Evolutionary conservation across 2,888 invertebrate genomes (phyloP).

Genomic region (Bombyx huttoni): DNA sequence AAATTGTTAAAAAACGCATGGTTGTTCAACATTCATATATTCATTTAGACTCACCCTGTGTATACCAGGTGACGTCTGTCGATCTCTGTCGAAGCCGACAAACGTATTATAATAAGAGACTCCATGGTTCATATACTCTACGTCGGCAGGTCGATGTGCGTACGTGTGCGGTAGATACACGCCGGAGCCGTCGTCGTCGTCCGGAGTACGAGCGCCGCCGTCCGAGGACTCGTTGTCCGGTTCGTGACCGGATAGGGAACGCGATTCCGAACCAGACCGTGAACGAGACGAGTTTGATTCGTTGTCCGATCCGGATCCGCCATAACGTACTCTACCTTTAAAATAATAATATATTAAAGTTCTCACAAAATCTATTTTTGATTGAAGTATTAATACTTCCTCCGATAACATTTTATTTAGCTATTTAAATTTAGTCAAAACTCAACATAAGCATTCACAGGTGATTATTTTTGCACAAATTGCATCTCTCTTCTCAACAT

Average conservation of each 20-base stretch:
- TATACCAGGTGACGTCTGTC: conserved; percentile 53
- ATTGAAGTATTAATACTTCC: too few relatives aligned
- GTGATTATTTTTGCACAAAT: too few relatives aligned
- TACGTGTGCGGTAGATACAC: conserved; percentile 78
- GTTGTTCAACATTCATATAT: too few relatives aligned
- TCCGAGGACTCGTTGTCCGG: conserved; percentile 84
- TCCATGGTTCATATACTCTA: conserved; percentile 69
- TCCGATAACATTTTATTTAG: too few relatives aligned
- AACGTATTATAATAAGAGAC: conserved; percentile 75
- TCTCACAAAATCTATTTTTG: neutral
- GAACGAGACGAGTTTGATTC: conserved; percentile 85
- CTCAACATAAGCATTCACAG: too few relatives aligned
- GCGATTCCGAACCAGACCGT: conserved; percentile 73
- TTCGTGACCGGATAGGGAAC: conserved; percentile 80
- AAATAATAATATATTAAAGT: neutral
- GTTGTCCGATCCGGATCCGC: conserved; percentile 60
- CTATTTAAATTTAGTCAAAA: too few relatives aligned
- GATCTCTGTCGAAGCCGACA: conserved; percentile 69
- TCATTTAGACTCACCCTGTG: conserved; percentile 52
- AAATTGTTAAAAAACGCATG: too few relatives aligned
- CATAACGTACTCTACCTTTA: conserved; percentile 77
- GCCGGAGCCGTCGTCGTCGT: conserved; percentile 77
- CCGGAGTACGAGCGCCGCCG: conserved; percentile 77
- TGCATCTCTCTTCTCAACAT: too few relatives aligned
- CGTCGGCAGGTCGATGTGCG: conserved; percentile 45